A percentile compares a stretch with the other conserved stretches of the same genome.
Evolutionary conservation across 2,113 vertebrate species (phyloP).

Genomic region (Brachionichthys hirsutus): DNA sequence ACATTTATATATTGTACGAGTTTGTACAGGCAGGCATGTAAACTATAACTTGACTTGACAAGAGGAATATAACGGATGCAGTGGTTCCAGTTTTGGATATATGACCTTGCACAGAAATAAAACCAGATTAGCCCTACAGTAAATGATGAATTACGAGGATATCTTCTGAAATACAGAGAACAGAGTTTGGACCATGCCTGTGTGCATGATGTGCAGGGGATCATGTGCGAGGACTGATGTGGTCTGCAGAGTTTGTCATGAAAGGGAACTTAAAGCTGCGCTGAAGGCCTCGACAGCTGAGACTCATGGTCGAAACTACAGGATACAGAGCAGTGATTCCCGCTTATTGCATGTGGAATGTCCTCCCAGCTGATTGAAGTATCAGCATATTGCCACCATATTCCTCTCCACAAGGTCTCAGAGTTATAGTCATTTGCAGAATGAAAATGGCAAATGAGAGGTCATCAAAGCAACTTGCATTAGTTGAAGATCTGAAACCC

Average conservation of each 20-base stretch:
- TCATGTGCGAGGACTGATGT: constrained; percentile 65
- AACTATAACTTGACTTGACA: too few relatives aligned
- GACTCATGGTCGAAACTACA: constrained; percentile 29
- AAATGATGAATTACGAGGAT: constrained; percentile 9
- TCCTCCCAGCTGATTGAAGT: constrained; percentile 76
- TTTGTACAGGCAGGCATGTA: too few relatives aligned
- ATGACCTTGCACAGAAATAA: not conserved
- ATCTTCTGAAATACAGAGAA: constrained; percentile 9
- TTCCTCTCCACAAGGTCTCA: constrained; percentile 60
- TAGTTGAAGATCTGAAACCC: constrained; percentile 63
- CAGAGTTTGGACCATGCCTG: constrained; percentile 8
- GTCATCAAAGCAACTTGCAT: constrained; percentile 54
- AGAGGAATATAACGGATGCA: not conserved
- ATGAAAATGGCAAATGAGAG: constrained; percentile 55
- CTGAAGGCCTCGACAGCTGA: constrained; percentile 34
- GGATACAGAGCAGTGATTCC: constrained; percentile 52
- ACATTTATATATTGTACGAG: too few relatives aligned
- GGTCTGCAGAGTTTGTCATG: constrained; percentile 61
- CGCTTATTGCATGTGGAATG: constrained; percentile 75
- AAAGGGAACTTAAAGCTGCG: constrained; percentile 50
- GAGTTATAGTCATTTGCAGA: constrained; percentile 71
- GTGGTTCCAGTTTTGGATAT: not conserved
- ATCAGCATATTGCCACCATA: constrained; percentile 76
- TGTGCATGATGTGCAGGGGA: constrained; percentile 28
- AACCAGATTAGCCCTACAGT: not conserved